phyloP scores from a whole-genome alignment of 2,888 invertebrate species.

The Plebejus argus region DNA sequence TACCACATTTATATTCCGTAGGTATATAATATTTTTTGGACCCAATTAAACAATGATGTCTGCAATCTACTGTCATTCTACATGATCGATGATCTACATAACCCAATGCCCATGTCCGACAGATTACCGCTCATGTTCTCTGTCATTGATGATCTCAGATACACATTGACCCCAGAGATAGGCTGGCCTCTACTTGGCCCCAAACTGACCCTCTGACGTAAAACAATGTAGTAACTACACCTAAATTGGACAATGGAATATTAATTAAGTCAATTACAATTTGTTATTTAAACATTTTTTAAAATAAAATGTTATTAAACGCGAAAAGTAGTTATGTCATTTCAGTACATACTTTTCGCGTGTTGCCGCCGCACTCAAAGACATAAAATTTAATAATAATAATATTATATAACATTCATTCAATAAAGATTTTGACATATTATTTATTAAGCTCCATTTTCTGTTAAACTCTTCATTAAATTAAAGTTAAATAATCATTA shows the following conservation, averaged over 20 bases:
- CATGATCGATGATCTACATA: constrained; percentile 6
- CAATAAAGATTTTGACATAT: too few species aligned
- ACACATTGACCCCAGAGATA: not conserved
- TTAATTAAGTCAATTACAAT: not conserved
- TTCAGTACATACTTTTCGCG: too few species aligned
- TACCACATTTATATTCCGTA: too few species aligned
- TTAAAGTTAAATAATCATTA: too few species aligned
- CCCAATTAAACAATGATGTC: not conserved
- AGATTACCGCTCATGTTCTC: not conserved
- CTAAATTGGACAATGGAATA: not conserved
- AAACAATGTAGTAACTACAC: not conserved
- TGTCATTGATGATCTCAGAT: not conserved
- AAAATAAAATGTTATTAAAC: too few species aligned
- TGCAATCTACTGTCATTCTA: not conserved
- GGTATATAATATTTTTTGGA: not conserved
- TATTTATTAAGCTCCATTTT: too few species aligned
- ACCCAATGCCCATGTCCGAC: not conserved
- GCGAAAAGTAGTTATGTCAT: too few species aligned
- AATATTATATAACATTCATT: too few species aligned
- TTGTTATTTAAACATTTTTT: not conserved
- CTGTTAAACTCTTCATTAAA: too few species aligned
- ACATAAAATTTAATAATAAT: too few species aligned
- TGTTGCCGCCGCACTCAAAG: too few species aligned
- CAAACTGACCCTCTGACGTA: not conserved
- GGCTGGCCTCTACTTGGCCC: not conserved